These are phyloP conservation scores for Campodea augens DNA, from an alignment of 1,140 invertebrate species.

Conservation along the genomic window DNA sequence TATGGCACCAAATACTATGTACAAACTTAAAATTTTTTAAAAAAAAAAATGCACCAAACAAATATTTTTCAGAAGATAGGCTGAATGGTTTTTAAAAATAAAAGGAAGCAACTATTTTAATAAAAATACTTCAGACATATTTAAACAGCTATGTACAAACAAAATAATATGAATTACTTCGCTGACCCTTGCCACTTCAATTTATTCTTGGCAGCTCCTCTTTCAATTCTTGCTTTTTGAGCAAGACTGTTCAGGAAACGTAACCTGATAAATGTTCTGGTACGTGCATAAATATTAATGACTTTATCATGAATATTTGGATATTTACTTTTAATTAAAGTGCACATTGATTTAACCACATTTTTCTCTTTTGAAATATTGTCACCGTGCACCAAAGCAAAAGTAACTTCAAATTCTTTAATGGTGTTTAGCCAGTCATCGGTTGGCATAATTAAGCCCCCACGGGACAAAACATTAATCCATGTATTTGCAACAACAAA, in stretches of 20 bases:
- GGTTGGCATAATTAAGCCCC: not conserved
- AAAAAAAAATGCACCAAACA: no score
- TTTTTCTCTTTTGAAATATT: not conserved
- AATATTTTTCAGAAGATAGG: no score
- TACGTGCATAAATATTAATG: not conserved
- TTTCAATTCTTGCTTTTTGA: no score
- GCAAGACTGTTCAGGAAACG: not conserved
- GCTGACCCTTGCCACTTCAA: no score
- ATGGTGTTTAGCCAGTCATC: not conserved
- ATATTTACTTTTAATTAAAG: not conserved
- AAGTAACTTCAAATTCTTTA: not conserved
- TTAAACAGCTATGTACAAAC: no score
- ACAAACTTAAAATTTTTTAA: no score
- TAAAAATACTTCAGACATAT: no score
- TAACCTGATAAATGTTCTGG: not conserved
- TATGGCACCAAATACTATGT: no score
- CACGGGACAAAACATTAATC: not conserved
- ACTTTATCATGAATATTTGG: not conserved
- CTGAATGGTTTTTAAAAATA: no score
- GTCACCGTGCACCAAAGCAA: not conserved
- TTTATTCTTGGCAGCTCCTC: no score
- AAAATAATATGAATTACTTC: no score
- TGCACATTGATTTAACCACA: not conserved
- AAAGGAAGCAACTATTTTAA: no score
- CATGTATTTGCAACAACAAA: not conserved